phyloP scores from a whole-genome alignment of 1,140 invertebrate species.

The Bathynomus jamesi region DNA sequence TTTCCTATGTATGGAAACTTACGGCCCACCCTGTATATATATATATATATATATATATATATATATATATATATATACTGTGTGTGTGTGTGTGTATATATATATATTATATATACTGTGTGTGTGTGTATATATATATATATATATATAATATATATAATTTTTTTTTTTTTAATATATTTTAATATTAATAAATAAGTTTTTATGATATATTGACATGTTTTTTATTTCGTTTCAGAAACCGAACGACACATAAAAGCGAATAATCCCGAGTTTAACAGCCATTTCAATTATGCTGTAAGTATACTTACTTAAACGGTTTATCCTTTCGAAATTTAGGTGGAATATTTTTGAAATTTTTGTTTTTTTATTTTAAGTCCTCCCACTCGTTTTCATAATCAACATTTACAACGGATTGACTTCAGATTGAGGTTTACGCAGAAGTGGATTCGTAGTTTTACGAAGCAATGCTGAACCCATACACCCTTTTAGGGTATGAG shows the following conservation, averaged over 20 bases:
- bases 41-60: background rate
- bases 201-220: background rate
- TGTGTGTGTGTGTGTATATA: background rate
- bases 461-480: background rate
- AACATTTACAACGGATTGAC: background rate
- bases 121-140: background rate
- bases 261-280: conserved; percentile 89
- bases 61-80: background rate
- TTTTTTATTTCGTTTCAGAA: conserved; percentile 58
- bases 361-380: background rate
- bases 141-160: conserved; percentile 1
- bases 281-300: conserved; percentile 95
- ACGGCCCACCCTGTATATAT: background rate
- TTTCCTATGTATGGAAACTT: too few relatives aligned
- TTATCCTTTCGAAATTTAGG: background rate
- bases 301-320: conserved; percentile 47
- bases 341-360: too few relatives aligned
- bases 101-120: background rate
- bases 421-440: background rate
- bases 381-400: background rate
- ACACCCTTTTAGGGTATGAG: too few relatives aligned
- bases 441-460: background rate
- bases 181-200: conserved; percentile 6
- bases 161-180: background rate
- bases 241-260: conserved; percentile 88